Evolutionary conservation across 1,140 invertebrate genomes (phyloP).

Genomic region (Diachasma alloeum): DNA sequence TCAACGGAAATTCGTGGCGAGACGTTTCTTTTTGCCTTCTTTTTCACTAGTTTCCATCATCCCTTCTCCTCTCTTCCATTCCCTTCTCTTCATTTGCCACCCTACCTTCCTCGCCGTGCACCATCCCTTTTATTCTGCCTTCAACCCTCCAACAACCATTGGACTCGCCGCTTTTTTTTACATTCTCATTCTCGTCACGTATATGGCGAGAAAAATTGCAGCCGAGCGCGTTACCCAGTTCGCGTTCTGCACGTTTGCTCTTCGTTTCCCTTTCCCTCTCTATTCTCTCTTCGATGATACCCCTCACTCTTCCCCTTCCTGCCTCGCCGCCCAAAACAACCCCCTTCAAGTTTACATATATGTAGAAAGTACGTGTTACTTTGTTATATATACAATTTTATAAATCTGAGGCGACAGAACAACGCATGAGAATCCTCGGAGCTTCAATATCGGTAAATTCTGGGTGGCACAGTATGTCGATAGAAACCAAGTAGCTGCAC

Average conservation of each 20-base stretch:
- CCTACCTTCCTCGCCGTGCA: neutral
- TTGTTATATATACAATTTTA: neutral
- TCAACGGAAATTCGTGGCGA: slow-evolving; percentile 36
- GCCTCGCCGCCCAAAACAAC: no score
- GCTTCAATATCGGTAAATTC: neutral
- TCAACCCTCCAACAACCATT: no score
- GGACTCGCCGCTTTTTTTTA: slow-evolving; percentile 38
- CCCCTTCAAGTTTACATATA: neutral
- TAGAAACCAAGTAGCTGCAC: neutral
- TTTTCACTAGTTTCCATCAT: slow-evolving; percentile 28
- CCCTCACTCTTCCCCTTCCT: neutral
- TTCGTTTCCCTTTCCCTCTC: slow-evolving; percentile 7
- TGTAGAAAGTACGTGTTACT: neutral
- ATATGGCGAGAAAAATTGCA: slow-evolving; percentile 67
- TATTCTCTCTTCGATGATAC: neutral
- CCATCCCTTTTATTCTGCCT: slow-evolving; percentile 35
- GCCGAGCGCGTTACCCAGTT: slow-evolving; percentile 64
- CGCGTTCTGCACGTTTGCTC: slow-evolving; percentile 62
- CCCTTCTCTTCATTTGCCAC: neutral
- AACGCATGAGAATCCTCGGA: neutral
- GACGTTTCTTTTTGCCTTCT: no score
- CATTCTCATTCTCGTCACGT: slow-evolving; percentile 64
- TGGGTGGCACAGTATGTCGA: neutral
- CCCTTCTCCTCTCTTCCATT: slow-evolving; percentile 24
- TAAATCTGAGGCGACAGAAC: neutral